phyloP scores from a whole-genome alignment of 1,140 invertebrate species.

The Anagrus nilaparvatae region DNA sequence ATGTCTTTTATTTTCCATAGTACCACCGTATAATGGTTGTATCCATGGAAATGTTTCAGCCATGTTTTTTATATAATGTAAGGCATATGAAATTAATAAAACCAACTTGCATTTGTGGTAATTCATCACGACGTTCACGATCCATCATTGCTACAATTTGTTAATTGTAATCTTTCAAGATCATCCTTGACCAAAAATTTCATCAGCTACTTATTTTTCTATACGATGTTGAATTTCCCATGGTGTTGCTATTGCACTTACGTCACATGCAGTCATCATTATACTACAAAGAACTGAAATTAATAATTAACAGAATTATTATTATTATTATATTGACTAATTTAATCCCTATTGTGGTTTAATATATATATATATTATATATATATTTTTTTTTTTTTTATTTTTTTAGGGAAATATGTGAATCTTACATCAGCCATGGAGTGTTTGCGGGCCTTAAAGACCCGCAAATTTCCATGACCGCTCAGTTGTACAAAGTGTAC shows the following conservation, averaged over 20 bases:
- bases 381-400: too few relatives aligned
- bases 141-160: slow-evolving; percentile 78
- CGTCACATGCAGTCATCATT: slow-evolving; percentile 98
- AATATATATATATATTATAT: too few relatives aligned
- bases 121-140: slow-evolving; percentile 84
- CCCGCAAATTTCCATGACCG: too few relatives aligned
- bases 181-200: slow-evolving; percentile 97
- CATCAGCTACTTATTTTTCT: slow-evolving; percentile 88
- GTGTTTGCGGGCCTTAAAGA: too few relatives aligned
- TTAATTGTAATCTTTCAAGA: slow-evolving; percentile 80
- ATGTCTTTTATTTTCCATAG: slow-evolving; percentile 70
- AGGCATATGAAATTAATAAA: slow-evolving; percentile 94
- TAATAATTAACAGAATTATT: too few relatives aligned
- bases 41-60: slow-evolving; percentile 88
- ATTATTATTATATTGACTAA: too few relatives aligned
- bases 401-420: too few relatives aligned
- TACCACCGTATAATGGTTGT: slow-evolving; percentile 78
- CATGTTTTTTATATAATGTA: slow-evolving; percentile 84
- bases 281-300: slow-evolving; percentile 80
- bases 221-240: slow-evolving; percentile 93
- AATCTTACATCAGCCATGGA: too few relatives aligned
- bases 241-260: slow-evolving; percentile 92
- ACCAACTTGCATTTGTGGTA: slow-evolving; percentile 95
- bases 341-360: too few relatives aligned
- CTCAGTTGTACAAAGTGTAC: too few relatives aligned